These are phyloP conservation scores for Paedocypris sp. DNA, from an alignment of 2,113 vertebrate species.

Conservation along the genomic window DNA sequence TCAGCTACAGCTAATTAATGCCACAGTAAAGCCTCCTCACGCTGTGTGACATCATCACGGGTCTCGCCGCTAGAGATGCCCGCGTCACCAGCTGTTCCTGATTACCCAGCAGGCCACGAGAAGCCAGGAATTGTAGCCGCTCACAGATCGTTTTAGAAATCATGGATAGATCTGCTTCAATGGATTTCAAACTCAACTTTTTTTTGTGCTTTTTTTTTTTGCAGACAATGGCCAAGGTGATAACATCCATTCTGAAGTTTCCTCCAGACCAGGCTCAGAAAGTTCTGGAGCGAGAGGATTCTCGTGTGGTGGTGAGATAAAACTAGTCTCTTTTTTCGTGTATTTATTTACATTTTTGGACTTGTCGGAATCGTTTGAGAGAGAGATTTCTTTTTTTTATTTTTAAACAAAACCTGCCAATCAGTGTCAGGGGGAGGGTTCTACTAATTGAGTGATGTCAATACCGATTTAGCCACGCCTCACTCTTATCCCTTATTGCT, in stretches of 20 bases:
- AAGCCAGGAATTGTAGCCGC: slow-evolving; percentile 38
- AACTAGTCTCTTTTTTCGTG: no score
- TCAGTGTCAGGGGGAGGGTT: no score
- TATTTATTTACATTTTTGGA: not conserved
- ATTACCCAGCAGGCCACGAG: slow-evolving; percentile 40
- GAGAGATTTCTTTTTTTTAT: no score
- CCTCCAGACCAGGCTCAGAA: slow-evolving; percentile 85
- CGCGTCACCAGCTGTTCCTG: no score
- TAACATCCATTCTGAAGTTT: slow-evolving; percentile 91
- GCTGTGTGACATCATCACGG: slow-evolving; percentile 40
- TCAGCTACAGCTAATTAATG: slow-evolving; percentile 41
- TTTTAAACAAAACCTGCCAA: no score
- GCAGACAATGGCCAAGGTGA: slow-evolving; percentile 98
- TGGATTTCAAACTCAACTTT: not conserved
- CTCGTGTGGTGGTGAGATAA: slow-evolving; percentile 75
- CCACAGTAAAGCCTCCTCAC: slow-evolving; percentile 39
- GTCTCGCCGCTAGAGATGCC: slow-evolving; percentile 42
- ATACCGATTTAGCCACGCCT: no score
- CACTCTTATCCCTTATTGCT: no score
- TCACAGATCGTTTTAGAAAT: slow-evolving; percentile 30
- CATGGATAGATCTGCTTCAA: not conserved
- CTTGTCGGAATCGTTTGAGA: no score
- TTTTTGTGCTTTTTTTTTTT: slow-evolving; percentile 1
- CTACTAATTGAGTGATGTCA: no score
- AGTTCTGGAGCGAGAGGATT: slow-evolving; percentile 87